A percentile compares a stretch with the other conserved stretches of the same genome.
These are phyloP conservation scores for Apomyelois bistriatella DNA, from an alignment of 2,888 invertebrate genomes.

Conservation along the genomic window DNA sequence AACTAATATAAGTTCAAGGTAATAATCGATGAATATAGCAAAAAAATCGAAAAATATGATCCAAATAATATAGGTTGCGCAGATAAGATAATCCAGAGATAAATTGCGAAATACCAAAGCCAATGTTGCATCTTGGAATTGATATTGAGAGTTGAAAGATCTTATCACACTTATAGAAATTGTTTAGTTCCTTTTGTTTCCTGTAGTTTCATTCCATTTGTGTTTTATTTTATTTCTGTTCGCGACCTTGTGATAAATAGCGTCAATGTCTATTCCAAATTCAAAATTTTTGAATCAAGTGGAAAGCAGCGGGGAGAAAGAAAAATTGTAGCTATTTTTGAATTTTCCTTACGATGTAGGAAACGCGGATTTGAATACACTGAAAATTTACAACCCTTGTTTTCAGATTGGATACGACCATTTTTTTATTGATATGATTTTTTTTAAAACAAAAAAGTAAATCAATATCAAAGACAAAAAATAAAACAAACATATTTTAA, in stretches of 20 bases:
- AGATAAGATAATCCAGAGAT: constrained; percentile 23
- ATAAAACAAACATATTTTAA: too few relatives aligned
- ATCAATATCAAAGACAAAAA: too few relatives aligned
- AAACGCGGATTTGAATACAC: too few relatives aligned
- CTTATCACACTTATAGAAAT: constrained; percentile 12
- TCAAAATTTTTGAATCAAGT: too few relatives aligned
- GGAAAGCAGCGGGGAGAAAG: too few relatives aligned
- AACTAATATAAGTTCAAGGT: neutral
- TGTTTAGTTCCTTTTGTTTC: neutral
- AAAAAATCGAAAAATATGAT: neutral
- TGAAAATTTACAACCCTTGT: too few relatives aligned
- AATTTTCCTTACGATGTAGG: too few relatives aligned
- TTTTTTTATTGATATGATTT: too few relatives aligned
- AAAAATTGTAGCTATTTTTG: too few relatives aligned
- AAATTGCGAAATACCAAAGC: constrained; percentile 27
- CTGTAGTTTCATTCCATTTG: constrained; percentile 15
- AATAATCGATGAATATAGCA: neutral
- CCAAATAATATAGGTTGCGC: constrained; percentile 24
- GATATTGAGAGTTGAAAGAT: constrained; percentile 5
- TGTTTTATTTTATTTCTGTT: neutral
- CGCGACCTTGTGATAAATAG: too few relatives aligned
- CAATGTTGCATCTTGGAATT: constrained; percentile 20
- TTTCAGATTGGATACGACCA: too few relatives aligned
- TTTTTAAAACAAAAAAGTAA: too few relatives aligned
- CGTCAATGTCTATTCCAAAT: neutral